Base-by-base conservation (phyloP, 1,140 invertebrate species). In the Phymorhynchus buccinoides region DNA sequence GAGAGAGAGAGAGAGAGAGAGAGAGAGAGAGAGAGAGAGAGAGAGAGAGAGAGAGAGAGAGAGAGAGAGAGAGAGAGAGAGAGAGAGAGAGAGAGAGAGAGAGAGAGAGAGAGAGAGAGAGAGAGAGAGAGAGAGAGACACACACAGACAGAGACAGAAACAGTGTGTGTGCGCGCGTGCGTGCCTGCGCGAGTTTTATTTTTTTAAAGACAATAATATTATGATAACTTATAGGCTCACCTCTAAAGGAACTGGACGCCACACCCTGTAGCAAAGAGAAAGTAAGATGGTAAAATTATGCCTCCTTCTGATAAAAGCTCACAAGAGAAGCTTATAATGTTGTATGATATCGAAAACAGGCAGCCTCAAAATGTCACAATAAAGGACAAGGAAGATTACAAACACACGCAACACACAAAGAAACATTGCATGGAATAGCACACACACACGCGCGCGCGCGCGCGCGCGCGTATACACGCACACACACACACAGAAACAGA, bases 231-330 rank as follows among this genome's bases (percentile, higher is more conserved):
- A 12, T 27, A 27, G 3, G 16, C 80, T 83, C 82, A 86, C 85
- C 73, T 83, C 66, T 73, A 52, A 82, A 86, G n/a, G 85, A 86
- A 77, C 80, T 42, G 1, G 80, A 62, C 16, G 85, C 30, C 37
- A 83, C 35, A 32, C 75, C 82, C 85, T 86, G 85, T 18, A 86
- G 83, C 14, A 66, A 35, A 35, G 6, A 73, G 32, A 35, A 73
- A 73, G 37, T 35, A 35, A 35, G 30, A 73, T 35, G 9, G 37
- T 35, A 35, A 73, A 35, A 35, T n/a, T n/a, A n/a, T n/a, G n/a
- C n/a, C n/a, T n/a, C n/a, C n/a, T n/a, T n/a, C n/a, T n/a, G n/a
- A n/a, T n/a, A n/a, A n/a, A n/a, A n/a, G n/a, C n/a, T n/a, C n/a
- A n/a, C n/a, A n/a, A n/a, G n/a, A n/a, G n/a, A n/a, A n/a, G n/a